Conservation (phyloP, 2,113 vertebrate species). For the Suricata suricatta region DNA sequence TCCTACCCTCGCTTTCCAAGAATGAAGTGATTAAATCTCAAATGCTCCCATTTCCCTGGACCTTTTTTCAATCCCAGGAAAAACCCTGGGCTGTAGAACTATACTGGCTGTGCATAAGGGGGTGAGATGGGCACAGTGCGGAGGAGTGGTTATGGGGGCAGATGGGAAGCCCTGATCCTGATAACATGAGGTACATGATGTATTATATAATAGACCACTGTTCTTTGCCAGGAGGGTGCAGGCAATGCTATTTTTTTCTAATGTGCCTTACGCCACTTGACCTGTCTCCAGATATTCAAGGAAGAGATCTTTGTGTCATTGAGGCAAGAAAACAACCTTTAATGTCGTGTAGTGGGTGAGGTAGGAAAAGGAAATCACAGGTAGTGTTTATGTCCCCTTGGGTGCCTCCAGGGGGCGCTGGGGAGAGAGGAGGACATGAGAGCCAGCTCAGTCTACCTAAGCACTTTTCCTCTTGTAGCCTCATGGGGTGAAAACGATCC, state of each 20-base stretch:
- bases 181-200: background rate
- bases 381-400: background rate
- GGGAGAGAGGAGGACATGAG: background rate
- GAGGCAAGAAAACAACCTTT: background rate
- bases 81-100: background rate
- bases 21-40: background rate
- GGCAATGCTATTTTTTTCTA: background rate
- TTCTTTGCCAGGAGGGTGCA: background rate
- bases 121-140: background rate
- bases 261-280: background rate
- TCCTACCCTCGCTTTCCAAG: background rate
- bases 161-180: background rate
- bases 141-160: background rate
- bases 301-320: background rate
- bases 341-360: background rate
- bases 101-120: accelerated
- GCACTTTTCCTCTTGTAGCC: accelerated
- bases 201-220: background rate
- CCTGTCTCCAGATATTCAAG: background rate
- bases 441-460: background rate
- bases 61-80: background rate
- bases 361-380: background rate
- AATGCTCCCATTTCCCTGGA: background rate
- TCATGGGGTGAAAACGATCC: background rate
- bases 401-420: background rate